Evolutionary conservation across 2,113 vertebrate genomes (phyloP), one percentile per base, ranked within the genome.

Genomic region (Engystomops pustulosus): DNA sequence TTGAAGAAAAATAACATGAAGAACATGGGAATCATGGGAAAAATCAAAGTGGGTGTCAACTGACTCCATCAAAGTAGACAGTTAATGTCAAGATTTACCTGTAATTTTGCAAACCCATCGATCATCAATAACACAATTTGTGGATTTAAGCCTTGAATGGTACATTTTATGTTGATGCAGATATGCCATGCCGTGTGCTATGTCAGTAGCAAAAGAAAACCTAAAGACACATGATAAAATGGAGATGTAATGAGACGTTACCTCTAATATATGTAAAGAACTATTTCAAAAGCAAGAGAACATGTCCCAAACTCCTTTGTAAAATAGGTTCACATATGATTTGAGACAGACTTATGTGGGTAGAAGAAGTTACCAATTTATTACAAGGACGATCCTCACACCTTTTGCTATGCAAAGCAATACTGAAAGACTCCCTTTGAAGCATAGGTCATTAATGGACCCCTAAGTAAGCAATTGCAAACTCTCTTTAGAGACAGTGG

Each of bases 51-150:
- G n/a, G n/a, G n/a, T n/a, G n/a, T n/a, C n/a, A n/a, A n/a, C n/a
- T n/a, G n/a, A n/a, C n/a, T n/a, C n/a, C n/a, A n/a, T n/a, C n/a
- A n/a, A n/a, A n/a, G n/a, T 41, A 41, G 5, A 41, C 38, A 41
- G 10, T 41, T 47, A 12, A 12, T 49, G 18, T 49, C 14, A 18
- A 69, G 1, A 38, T n/a, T 8, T 89, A 93, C 94, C 95, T 91
- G 95, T 90, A 89, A 96, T 94, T 90, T 96, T 96, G 89, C 94
- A 96, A 87, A 95, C 93, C 95, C 95, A 97, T 84, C 91, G 90
- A 86, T 95, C 95, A 75, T 96, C 94, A 45, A 94, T 89, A 7
- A 96, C 94, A 81, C 93, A 96, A 89, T 97, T 96, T 2, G 86
- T 87, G 6, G 94, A 96, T 81, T 94, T 96, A 53, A 97, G 86